phyloP scores from a whole-genome alignment of 2,113 vertebrate genomes.

The Oenanthe melanoleuca region DNA sequence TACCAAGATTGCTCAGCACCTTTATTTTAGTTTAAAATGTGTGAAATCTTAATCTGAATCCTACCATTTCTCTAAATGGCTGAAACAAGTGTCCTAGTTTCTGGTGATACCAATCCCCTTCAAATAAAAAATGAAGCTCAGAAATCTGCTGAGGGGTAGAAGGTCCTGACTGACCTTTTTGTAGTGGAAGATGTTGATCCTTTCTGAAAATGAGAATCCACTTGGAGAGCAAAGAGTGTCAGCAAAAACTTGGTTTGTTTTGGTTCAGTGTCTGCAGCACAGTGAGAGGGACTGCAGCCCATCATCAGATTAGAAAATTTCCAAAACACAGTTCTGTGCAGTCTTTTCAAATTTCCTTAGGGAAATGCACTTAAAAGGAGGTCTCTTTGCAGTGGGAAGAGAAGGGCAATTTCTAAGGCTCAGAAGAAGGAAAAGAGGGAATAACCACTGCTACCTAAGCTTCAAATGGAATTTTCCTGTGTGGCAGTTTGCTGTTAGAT shows the following conservation, averaged over 20 bases:
- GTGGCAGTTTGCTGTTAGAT: background rate
- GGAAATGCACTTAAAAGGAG: conserved; percentile 29
- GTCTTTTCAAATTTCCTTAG: conserved; percentile 7
- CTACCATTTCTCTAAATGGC: background rate
- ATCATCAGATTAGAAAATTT: conserved; percentile 39
- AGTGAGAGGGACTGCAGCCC: conserved; percentile 13
- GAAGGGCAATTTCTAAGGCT: background rate
- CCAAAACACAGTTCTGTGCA: conserved; percentile 33
- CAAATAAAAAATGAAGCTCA: background rate
- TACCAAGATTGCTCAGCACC: background rate
- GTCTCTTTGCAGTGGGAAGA: background rate
- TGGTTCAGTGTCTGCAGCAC: background rate
- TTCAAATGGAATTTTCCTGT: background rate
- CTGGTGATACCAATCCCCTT: background rate
- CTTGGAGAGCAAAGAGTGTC: conserved; percentile 10
- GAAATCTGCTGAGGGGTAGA: background rate
- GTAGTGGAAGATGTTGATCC: background rate
- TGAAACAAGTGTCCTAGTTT: background rate
- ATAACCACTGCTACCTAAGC: background rate
- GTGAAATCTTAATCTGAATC: background rate
- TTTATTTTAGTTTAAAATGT: background rate
- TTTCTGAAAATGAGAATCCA: background rate
- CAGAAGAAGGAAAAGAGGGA: background rate
- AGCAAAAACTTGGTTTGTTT: background rate
- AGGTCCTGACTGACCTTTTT: background rate